phyloP scores from a whole-genome alignment of 2,888 invertebrate species.

The Lottia gigantea region DNA sequence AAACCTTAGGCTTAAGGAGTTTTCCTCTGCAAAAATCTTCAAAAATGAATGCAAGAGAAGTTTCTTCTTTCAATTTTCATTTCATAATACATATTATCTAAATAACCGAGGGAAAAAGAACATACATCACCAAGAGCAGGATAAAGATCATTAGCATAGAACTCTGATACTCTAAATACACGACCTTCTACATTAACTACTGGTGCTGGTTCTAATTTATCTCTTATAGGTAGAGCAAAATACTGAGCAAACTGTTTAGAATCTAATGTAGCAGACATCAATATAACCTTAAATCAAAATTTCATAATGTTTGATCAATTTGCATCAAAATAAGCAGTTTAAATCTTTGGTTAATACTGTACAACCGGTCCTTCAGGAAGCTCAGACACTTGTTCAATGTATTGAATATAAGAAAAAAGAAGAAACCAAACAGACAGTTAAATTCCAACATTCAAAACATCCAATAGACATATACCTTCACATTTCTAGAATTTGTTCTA shows the following conservation, averaged over 20 bases:
- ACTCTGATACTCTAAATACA: constrained; percentile 61
- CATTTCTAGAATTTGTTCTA: constrained; percentile 75
- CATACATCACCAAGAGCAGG: constrained; percentile 51
- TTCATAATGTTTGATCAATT: not conserved
- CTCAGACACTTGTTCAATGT: too few relatives aligned
- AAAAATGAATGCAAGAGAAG: too few relatives aligned
- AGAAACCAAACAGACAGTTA: too few relatives aligned
- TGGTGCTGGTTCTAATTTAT: constrained; percentile 60
- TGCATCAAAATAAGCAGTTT: not conserved
- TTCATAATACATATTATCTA: too few relatives aligned
- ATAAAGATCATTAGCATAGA: constrained; percentile 63
- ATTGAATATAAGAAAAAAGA: too few relatives aligned
- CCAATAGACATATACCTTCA: constrained; percentile 71
- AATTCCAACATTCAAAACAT: not conserved
- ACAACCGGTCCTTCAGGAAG: too few relatives aligned
- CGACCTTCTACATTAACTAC: constrained; percentile 61
- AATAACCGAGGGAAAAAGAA: too few relatives aligned
- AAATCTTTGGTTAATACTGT: too few relatives aligned
- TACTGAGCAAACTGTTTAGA: constrained; percentile 79
- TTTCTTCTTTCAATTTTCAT: too few relatives aligned
- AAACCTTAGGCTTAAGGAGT: too few relatives aligned
- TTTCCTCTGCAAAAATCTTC: too few relatives aligned
- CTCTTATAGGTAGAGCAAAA: constrained; percentile 70
- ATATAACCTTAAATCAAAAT: constrained; percentile 69
- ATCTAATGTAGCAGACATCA: constrained; percentile 96